phyloP scores from a whole-genome alignment of 1,140 invertebrate genomes.

The Carposina sasakii region DNA sequence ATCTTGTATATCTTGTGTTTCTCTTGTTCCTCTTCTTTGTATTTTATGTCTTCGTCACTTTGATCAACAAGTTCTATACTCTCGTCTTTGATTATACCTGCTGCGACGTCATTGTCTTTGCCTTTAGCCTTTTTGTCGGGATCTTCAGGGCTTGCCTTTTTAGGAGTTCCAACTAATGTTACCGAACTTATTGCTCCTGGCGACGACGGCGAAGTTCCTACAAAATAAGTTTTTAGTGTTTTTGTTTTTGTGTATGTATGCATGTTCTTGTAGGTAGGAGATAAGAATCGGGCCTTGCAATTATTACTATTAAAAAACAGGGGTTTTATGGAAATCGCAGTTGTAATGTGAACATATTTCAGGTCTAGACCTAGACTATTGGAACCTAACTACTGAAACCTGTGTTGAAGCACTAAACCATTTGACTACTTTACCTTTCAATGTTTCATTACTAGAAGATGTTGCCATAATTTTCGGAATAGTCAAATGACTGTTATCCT shows the following conservation, averaged over 20 bases:
- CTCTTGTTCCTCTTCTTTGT: slow-evolving; percentile 59
- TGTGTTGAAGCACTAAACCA: too few species aligned
- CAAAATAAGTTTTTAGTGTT: not conserved
- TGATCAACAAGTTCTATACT: slow-evolving; percentile 63
- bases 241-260: slow-evolving; percentile 13
- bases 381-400: too few species aligned
- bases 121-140: slow-evolving; percentile 7
- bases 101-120: slow-evolving; percentile 47
- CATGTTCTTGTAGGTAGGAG: too few species aligned
- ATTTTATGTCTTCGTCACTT: slow-evolving; percentile 59
- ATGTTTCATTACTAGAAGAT: slow-evolving; percentile 82
- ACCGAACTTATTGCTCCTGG: slow-evolving; percentile 82
- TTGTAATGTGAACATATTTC: too few species aligned
- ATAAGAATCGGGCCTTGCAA: too few species aligned
- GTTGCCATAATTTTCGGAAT: slow-evolving; percentile 80
- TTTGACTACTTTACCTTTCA: slow-evolving; percentile 75
- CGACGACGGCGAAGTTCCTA: slow-evolving; percentile 74
- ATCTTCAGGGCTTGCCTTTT: slow-evolving; percentile 47
- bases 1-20: slow-evolving; percentile 49
- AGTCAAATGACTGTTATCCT: slow-evolving; percentile 74
- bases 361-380: too few species aligned
- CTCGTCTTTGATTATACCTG: slow-evolving; percentile 52
- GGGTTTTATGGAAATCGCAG: too few species aligned
- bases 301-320: too few species aligned
- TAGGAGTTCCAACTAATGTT: slow-evolving; percentile 77